Conservation (phyloP, 2,797 vertebrate species). For the Chloroceryle inda region DNA sequence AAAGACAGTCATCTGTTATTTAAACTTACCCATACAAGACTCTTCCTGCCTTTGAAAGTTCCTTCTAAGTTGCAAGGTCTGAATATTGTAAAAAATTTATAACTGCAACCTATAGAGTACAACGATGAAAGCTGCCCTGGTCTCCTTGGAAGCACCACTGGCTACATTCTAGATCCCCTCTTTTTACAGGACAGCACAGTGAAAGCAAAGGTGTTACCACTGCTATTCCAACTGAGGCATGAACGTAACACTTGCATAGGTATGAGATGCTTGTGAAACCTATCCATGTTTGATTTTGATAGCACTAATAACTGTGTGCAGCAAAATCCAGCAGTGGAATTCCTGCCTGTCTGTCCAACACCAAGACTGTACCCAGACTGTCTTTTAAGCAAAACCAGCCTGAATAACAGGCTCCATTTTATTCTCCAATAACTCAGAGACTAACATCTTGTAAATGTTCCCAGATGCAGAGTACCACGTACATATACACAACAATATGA, state of each 20-base stretch:
- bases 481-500: neutral
- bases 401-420: neutral
- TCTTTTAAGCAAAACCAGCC: neutral
- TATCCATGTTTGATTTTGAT: fast-evolving
- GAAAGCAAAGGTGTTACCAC: neutral
- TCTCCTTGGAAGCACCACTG: neutral
- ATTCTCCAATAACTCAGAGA: neutral
- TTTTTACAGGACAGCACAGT: neutral
- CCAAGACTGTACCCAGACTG: neutral
- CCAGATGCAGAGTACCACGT: neutral
- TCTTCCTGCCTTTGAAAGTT: neutral
- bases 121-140: neutral
- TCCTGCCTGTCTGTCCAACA: neutral
- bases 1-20: neutral
- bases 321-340: neutral
- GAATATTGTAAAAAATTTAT: neutral
- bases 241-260: neutral
- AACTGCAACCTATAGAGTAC: neutral
- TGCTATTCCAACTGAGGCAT: neutral
- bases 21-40: neutral
- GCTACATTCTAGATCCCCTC: neutral
- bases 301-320: neutral
- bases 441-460: neutral
- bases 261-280: neutral
- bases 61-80: neutral